phyloP scores from a whole-genome alignment of 2,113 vertebrate genomes.

The Xenopus borealis region DNA sequence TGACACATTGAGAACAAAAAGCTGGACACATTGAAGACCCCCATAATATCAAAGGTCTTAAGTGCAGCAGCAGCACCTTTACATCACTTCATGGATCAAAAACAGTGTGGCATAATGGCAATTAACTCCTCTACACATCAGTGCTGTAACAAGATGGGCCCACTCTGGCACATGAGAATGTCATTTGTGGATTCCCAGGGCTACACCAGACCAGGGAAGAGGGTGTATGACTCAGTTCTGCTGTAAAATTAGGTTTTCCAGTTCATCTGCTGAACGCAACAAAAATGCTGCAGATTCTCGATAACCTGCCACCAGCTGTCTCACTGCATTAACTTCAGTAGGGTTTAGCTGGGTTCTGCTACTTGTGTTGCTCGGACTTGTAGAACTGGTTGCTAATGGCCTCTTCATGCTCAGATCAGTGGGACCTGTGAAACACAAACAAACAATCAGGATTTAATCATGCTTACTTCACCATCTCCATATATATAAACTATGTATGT shows the following conservation, averaged over 20 bases:
- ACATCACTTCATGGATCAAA: conserved; percentile 68
- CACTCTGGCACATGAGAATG: conserved; percentile 70
- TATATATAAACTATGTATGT: too few species aligned
- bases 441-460: not conserved
- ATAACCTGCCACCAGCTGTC: conserved; percentile 95
- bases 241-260: conserved; percentile 98
- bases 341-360: conserved; percentile 93
- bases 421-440: conserved; percentile 73
- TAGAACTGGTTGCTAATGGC: conserved; percentile 79
- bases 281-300: conserved; percentile 96
- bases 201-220: conserved; percentile 59
- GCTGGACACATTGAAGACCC: conserved; percentile 68
- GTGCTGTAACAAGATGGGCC: conserved; percentile 64
- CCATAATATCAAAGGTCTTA: conserved; percentile 62
- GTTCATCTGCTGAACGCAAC: conserved; percentile 94
- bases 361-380: conserved; percentile 83
- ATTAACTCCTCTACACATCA: conserved; percentile 67
- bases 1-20: conserved; percentile 69
- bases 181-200: conserved; percentile 72
- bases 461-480: conserved; percentile 3
- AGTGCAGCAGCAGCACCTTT: conserved; percentile 71
- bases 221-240: conserved; percentile 85
- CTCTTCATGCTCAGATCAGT: conserved; percentile 99
- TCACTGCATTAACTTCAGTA: conserved; percentile 92
- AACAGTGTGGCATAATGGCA: conserved; percentile 68